phyloP scores from a whole-genome alignment of 2,888 invertebrate genomes.

The Heliconius hortense region DNA sequence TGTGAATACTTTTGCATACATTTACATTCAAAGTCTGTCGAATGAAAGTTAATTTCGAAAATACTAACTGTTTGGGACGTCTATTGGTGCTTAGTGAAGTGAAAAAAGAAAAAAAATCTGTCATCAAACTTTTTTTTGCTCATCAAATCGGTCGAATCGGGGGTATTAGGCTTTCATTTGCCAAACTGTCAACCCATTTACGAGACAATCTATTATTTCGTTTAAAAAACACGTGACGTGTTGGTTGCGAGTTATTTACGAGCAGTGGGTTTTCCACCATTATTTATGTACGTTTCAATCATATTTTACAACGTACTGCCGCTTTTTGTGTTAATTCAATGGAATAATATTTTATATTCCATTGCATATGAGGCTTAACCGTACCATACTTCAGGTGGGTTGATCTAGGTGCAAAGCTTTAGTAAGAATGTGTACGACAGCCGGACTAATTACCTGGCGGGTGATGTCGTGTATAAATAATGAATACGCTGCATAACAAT shows the following conservation, averaged over 20 bases:
- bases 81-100: neutral
- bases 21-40: neutral
- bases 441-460: conserved; percentile 21
- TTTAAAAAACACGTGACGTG: conserved; percentile 31
- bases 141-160: conserved; percentile 32
- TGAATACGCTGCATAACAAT: conserved; percentile 26
- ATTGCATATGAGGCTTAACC: conserved; percentile 17
- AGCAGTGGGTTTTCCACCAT: conserved; percentile 24
- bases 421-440: conserved; percentile 22
- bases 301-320: conserved; percentile 23
- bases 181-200: conserved; percentile 35
- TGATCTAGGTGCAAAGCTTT: conserved; percentile 23
- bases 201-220: conserved; percentile 36
- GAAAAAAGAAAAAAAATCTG: conserved; percentile 16
- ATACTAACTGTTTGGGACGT: neutral
- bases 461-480: conserved; percentile 25
- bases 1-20: conserved; percentile 5
- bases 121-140: conserved; percentile 22
- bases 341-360: conserved; percentile 18
- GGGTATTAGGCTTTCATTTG: conserved; percentile 38
- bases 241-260: conserved; percentile 34
- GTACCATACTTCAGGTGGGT: conserved; percentile 10
- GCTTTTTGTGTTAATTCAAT: conserved; percentile 11
- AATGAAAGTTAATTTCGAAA: neutral
- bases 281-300: conserved; percentile 34